Base-by-base conservation (phyloP, 2,113 vertebrate genomes). In the Halichoeres trimaculatus region DNA sequence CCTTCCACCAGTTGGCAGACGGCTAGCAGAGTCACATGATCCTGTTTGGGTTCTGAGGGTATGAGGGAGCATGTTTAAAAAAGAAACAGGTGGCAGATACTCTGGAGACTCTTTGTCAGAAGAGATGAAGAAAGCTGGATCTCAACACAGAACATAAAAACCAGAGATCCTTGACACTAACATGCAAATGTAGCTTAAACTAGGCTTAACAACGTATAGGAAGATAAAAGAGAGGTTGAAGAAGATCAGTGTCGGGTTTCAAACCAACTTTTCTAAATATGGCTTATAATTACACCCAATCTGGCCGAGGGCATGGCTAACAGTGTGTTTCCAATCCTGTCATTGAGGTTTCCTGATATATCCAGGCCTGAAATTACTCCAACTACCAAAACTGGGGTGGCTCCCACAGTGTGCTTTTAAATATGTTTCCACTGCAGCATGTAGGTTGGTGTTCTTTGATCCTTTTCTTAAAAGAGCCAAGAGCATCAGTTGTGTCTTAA, bases 301-400 rank as follows among this genome's bases (percentile, higher is more conserved):
- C 54, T 83, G 63, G 22, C 64, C 12, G 70, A 69, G 85, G 76
- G 85, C 74, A 64, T 7, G 74, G 76, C 75, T 60, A 65, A 50
- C 5, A 22, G 24, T 43, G 67, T 57, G 76, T 41, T 45, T 74
- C 53, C 47, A 19, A 62, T 83, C 85, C 85, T 91, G 70, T 88
- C 82, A 91, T 90, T 92, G 74, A 80, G 78, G 88, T 85, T 87
- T 86, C 78, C 74, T 55, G 36, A 66, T 65, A 43, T 47, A 56
- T 23, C 70, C 51, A 10, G 57, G 35, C 65, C 85, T 80, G 65
- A 90, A 89, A 91, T 91, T 62, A 88, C 78, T 85, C 77, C 83
- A 80, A 74, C 76, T 68, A 76, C 67, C 57, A 43, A 45, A 71
- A 38, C n/a, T 12, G 1, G 10, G 45, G n/a, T 11, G 12, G 22